Conservation (phyloP, 1,140 invertebrate species). For the Episyrphus balteatus region DNA sequence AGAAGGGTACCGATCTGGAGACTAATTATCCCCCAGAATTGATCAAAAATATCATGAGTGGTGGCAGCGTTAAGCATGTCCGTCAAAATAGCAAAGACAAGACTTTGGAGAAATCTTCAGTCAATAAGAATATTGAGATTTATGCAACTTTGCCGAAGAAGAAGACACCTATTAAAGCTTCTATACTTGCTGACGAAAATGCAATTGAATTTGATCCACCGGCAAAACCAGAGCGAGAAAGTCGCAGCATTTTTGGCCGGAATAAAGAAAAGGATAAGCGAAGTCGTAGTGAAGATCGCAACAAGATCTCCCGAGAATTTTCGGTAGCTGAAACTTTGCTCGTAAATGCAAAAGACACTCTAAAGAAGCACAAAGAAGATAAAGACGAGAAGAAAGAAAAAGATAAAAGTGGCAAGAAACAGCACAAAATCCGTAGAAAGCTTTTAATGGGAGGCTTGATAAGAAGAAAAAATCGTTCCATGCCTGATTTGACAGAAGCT, state of each 20-base stretch:
- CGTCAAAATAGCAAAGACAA: constrained; percentile 48
- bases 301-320: constrained; percentile 58
- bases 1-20: constrained; percentile 41
- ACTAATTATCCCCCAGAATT: constrained; percentile 48
- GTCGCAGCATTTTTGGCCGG: constrained; percentile 49
- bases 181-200: constrained; percentile 49
- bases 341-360: constrained; percentile 42
- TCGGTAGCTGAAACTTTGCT: constrained; percentile 47
- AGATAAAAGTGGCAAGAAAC: constrained; percentile 73
- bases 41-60: constrained; percentile 52
- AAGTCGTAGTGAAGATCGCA: constrained; percentile 69
- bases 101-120: constrained; percentile 22
- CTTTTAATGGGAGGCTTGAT: constrained; percentile 81
- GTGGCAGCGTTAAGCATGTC: constrained; percentile 44
- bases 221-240: constrained; percentile 43
- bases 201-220: constrained; percentile 33
- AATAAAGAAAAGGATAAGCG: constrained; percentile 66
- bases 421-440: constrained; percentile 81
- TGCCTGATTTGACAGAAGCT: constrained; percentile 79
- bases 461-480: constrained; percentile 75
- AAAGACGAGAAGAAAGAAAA: constrained; percentile 51
- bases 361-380: constrained; percentile 51
- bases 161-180: constrained; percentile 55
- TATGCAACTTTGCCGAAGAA: constrained; percentile 87
- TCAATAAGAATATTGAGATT: constrained; percentile 67